phyloP scores from a whole-genome alignment of 2,797 vertebrate species.

The Austrolebias charrua region DNA sequence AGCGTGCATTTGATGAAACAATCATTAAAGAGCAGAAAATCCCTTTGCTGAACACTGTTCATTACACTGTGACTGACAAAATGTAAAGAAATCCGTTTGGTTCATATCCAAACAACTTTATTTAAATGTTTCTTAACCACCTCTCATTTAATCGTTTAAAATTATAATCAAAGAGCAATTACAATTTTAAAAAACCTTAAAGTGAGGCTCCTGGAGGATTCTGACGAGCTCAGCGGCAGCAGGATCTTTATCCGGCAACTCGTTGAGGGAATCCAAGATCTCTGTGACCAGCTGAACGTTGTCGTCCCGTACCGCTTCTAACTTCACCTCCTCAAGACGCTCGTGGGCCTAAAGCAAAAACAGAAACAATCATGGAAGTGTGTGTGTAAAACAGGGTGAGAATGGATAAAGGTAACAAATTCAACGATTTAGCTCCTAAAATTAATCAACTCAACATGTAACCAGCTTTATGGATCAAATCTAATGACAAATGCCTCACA shows the following conservation, averaged over 20 bases:
- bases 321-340: constrained; percentile 91
- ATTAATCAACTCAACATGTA: too few species aligned
- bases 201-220: constrained; percentile 95
- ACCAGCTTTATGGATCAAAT: too few species aligned
- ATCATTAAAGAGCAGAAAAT: constrained; percentile 9
- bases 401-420: too few species aligned
- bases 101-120: constrained; percentile 14
- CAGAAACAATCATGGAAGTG: not conserved
- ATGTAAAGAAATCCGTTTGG: constrained; percentile 9
- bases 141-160: not conserved
- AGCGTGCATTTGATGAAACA: constrained; percentile 7
- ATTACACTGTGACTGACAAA: not conserved
- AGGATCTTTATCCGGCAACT: constrained; percentile 82
- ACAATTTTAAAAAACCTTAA: constrained; percentile 81
- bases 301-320: constrained; percentile 92
- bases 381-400: too few species aligned
- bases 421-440: too few species aligned
- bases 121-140: not conserved
- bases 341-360: constrained; percentile 87
- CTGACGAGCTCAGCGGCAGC: constrained; percentile 86
- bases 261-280: constrained; percentile 91
- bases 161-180: not conserved
- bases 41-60: not conserved
- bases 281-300: constrained; percentile 92
- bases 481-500: too few species aligned